Base-by-base conservation (phyloP, 2,113 vertebrate genomes). In the Ardeotis arabs region DNA sequence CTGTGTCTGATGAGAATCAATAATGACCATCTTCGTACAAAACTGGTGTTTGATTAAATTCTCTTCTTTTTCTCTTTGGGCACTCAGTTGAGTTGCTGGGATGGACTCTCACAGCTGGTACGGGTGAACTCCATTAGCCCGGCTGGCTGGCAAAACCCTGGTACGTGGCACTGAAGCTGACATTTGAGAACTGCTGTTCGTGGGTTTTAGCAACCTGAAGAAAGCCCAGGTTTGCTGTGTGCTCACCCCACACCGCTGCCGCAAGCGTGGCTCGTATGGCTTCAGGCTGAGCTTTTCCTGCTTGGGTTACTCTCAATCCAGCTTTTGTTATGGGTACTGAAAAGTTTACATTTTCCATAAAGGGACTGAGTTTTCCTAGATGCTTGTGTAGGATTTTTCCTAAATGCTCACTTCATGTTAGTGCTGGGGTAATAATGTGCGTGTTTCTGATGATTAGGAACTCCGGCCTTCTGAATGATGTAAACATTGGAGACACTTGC, bases 1-100 rank as follows among this genome's bases (percentile, higher is more conserved):
- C 67, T 47, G 74, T 73, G 50, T 80, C 78, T 95, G 93, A 55
- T 85, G 89, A 79, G 50, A 94, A 89, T 92, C 81, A 76, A 27
- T 89, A 94, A 95, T 74, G 81, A 69, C 55, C 50, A 49, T 94
- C 82, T 83, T 90, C 2, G 6, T 67, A 21, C 37, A 33, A 79
- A 95, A 62, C 45, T 33, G 69, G 9, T 35, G n/a, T 69, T 78
- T 92, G 76, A 75, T 91, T 68, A 56, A 84, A 75, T 93, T 66
- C 35, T 80, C 47, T 58, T 56, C 27, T 41, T 45, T 89, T 72
- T 39, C 80, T 55, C 41, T 74, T 39, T 20, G 56, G 78, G 44
- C 2, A 0, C 31, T 63, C 20, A 1, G n/a, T 77, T 13, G 27
- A 0, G 0, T 47, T 37, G 55, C 50, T 55, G 76, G 76, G 76